phyloP scores from a whole-genome alignment of 92 coral and sea anemone species.

The Ricordea florida region DNA sequence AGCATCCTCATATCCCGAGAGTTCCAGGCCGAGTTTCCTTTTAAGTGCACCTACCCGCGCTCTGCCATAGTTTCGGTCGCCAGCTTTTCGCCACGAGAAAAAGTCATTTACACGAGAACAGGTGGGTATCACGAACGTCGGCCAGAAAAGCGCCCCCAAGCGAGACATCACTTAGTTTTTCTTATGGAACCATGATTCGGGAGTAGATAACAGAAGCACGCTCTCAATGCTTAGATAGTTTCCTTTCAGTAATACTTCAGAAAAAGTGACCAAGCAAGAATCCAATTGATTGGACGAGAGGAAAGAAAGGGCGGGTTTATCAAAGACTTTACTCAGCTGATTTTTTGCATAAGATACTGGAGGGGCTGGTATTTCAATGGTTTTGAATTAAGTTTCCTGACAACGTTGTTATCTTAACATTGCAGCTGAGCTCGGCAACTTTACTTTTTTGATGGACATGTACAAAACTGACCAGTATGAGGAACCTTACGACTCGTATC shows the following conservation, averaged over 20 bases:
- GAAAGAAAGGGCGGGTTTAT: too few species aligned
- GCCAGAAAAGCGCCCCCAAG: too few species aligned
- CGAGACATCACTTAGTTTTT: too few species aligned
- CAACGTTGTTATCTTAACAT: not conserved
- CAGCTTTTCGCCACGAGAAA: constrained; percentile 77
- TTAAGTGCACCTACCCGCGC: constrained; percentile 74
- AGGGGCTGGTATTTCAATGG: not conserved
- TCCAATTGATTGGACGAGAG: too few species aligned
- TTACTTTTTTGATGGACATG: constrained; percentile 77
- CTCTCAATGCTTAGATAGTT: too few species aligned
- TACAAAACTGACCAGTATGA: constrained; percentile 47
- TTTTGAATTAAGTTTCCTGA: not conserved
- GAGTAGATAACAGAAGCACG: too few species aligned
- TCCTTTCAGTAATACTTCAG: too few species aligned
- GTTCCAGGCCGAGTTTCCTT: constrained; percentile 77
- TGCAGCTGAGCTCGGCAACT: constrained; percentile 79
- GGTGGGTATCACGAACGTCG: not conserved
- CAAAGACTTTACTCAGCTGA: too few species aligned
- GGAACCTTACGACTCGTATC: constrained; percentile 40
- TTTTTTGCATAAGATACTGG: not conserved
- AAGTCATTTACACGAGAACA: constrained; percentile 75
- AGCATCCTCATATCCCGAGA: constrained; percentile 66
- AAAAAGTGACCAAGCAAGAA: too few species aligned
- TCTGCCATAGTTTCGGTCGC: constrained; percentile 72
- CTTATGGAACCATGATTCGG: too few species aligned